Evolutionary conservation across 2,888 invertebrate species (phyloP).

Genomic region (Coleophora flavipennella): DNA sequence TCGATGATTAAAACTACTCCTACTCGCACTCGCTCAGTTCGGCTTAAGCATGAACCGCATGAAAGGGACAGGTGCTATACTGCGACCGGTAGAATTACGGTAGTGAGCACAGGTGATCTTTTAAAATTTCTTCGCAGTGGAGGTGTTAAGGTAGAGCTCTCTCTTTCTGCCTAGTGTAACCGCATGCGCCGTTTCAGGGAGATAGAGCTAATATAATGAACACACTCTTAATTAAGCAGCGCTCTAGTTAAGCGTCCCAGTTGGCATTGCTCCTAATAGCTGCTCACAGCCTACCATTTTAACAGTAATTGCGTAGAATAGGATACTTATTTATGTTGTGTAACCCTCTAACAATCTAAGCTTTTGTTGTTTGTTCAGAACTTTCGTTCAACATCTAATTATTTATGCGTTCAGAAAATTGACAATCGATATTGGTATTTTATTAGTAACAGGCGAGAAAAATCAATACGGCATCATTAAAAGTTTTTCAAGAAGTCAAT

Average conservation of each 20-base stretch:
- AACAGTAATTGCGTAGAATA: slow-evolving; percentile 35
- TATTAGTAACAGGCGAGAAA: neutral
- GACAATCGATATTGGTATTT: neutral
- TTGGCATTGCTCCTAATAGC: slow-evolving; percentile 55
- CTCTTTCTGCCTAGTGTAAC: slow-evolving; percentile 37
- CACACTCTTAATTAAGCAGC: slow-evolving; percentile 49
- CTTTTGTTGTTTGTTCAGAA: slow-evolving; percentile 27
- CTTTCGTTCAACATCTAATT: slow-evolving; percentile 8
- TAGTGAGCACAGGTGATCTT: slow-evolving; percentile 74
- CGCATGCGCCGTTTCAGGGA: slow-evolving; percentile 22
- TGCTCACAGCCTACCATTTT: slow-evolving; percentile 37
- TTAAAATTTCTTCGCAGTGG: slow-evolving; percentile 53
- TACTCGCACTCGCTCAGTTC: slow-evolving; percentile 70
- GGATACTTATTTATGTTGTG: slow-evolving; percentile 22
- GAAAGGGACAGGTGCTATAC: slow-evolving; percentile 69
- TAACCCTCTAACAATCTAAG: slow-evolving; percentile 14
- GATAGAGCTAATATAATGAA: slow-evolving; percentile 35
- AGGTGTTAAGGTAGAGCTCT: slow-evolving; percentile 55
- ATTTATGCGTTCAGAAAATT: neutral
- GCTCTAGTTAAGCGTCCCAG: slow-evolving; percentile 49
- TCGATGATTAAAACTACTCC: slow-evolving; percentile 53
- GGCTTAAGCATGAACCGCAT: slow-evolving; percentile 64
- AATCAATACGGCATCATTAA: no score
- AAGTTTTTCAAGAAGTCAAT: no score
- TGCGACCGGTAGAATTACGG: slow-evolving; percentile 68